These are phyloP conservation scores for Hydrocynus forskahlii DNA, from an alignment of 2,797 vertebrate genomes.

Conservation along the genomic window DNA sequence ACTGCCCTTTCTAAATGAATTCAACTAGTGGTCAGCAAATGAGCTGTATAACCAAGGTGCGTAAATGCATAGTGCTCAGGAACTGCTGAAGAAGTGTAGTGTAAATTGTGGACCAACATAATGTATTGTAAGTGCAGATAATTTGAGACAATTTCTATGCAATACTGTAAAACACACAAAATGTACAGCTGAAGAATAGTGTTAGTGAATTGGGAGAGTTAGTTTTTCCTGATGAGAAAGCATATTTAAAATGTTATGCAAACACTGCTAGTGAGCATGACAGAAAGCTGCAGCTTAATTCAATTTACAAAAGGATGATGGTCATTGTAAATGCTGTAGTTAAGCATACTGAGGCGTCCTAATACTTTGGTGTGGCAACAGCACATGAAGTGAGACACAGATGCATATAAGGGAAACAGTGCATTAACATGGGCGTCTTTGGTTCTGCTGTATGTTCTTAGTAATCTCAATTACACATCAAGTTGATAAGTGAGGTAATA, in stretches of 20 bases:
- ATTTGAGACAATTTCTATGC: conserved; percentile 10
- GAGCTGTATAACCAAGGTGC: neutral
- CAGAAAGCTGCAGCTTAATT: neutral
- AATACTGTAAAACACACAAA: conserved; percentile 42
- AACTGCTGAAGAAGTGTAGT: conserved; percentile 53
- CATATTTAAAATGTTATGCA: conserved; percentile 29
- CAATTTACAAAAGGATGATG: neutral
- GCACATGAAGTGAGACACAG: conserved; percentile 18
- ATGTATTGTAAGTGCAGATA: conserved; percentile 48
- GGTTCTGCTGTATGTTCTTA: conserved; percentile 77
- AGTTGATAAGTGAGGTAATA: conserved; percentile 87
- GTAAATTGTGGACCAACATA: conserved; percentile 24
- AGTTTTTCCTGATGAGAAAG: conserved; percentile 29
- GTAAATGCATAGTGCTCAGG: conserved; percentile 9
- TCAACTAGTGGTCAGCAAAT: conserved; percentile 11
- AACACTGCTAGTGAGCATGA: neutral
- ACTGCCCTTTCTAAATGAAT: conserved; percentile 10
- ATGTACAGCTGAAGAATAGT: conserved; percentile 54
- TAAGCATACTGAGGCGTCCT: neutral
- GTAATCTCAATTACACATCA: conserved; percentile 58
- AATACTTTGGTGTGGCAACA: neutral
- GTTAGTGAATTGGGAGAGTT: conserved; percentile 66
- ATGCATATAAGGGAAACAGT: conserved; percentile 61
- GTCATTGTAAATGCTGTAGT: conserved; percentile 4
- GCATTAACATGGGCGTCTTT: conserved; percentile 73